These are phyloP conservation scores for Lanius collurio DNA, from an alignment of 2,113 vertebrate genomes.

Conservation along the genomic window DNA sequence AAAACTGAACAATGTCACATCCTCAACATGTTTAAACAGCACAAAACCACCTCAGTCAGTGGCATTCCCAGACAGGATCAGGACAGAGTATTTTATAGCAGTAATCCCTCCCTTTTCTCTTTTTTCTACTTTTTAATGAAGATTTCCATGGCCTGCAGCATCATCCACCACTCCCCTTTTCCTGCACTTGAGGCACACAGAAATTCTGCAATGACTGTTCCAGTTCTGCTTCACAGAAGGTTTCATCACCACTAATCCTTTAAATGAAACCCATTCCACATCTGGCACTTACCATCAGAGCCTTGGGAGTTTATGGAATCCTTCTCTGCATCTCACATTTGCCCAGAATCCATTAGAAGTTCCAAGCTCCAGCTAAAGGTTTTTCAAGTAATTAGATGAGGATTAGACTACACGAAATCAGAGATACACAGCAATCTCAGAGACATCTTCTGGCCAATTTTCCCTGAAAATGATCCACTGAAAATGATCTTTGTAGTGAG, in stretches of 20 bases:
- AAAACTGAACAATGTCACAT: fast-evolving
- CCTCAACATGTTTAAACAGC: not conserved
- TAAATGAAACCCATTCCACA: not conserved
- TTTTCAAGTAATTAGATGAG: not conserved
- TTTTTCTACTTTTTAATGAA: not conserved
- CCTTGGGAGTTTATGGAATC: not conserved
- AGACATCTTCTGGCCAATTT: not conserved
- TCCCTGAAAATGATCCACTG: not conserved
- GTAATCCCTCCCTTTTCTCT: not conserved
- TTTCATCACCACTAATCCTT: not conserved
- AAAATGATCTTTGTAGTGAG: not conserved
- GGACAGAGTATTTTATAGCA: not conserved
- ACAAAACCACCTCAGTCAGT: not conserved
- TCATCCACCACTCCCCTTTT: not conserved
- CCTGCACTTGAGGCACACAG: not conserved
- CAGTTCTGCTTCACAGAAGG: not conserved
- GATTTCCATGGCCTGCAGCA: not conserved
- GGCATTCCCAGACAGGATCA: not conserved
- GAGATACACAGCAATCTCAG: not conserved
- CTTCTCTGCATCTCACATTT: not conserved
- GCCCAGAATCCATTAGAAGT: not conserved
- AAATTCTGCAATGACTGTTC: not conserved
- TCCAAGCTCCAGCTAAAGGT: not conserved
- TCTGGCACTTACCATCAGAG: not conserved
- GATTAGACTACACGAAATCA: not conserved